Base-by-base conservation (phyloP, 1,140 invertebrate genomes). In the Stegodyphus dumicola region DNA sequence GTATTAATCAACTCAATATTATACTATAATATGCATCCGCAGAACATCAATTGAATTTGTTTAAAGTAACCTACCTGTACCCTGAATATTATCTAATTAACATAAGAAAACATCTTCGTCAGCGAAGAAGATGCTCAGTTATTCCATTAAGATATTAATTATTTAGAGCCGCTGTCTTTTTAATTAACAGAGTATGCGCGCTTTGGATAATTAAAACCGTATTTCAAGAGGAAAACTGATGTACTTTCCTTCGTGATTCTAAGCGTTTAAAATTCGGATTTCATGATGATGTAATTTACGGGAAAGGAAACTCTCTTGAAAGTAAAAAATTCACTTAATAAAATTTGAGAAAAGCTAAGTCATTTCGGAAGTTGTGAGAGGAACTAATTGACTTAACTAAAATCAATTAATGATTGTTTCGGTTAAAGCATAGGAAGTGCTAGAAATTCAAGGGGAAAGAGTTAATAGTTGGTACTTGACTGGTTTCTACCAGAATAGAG, bases 371-470 rank as follows among this genome's bases (percentile, higher is more conserved):
- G 33, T 11, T 15, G 49, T 56, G 71, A n/a, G 15, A 54, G 71
- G 17, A 18, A 9, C 18, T 77, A 79, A 79, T 79, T 79, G 77
- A 79, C 52, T 67, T 70, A 79, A 79, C 77, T 69, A 69, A 79
- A 79, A 79, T 79, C 77, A 65, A 79, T 79, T 78, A 78, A 69
- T 67, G 66, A 78, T 78, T 69, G 77, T 54, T 54, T 15, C 77
- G 33, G 64, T 78, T 66, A 17, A 78, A 78, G 69, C 9, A 54
- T 52, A 78, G 77, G 66, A 78, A 78, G 77, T 78, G 9, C 74
- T 18, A 53, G 77, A 54, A 54, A 17, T 69, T 78, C 7, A 15
- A 18, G 13, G 52, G 60, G 49, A 69, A 67, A 70, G 53, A 17
- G 51, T 79, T 79, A 69, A 79, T 79, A 67, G 66, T 53, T 69